Evolutionary conservation across 2,888 invertebrate species (phyloP).

Genomic region (Acleris literana): DNA sequence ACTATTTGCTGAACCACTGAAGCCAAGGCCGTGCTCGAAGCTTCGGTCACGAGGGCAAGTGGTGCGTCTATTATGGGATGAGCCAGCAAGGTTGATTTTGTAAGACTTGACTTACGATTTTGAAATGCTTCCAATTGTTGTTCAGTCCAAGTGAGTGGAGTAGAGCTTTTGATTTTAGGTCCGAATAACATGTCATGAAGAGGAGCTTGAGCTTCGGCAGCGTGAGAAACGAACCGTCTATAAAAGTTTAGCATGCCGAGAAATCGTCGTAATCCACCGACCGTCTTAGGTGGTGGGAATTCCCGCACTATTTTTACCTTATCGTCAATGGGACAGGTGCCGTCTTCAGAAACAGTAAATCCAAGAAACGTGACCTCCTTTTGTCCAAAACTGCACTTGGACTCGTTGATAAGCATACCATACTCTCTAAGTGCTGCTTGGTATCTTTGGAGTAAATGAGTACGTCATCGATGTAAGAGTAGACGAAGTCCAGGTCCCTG

Average conservation of each 20-base stretch:
- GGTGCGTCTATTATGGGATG: slow-evolving; percentile 42
- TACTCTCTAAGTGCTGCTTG: slow-evolving; percentile 17
- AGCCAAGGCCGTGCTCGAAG: slow-evolving; percentile 58
- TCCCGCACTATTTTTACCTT: slow-evolving; percentile 47
- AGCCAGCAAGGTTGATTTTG: too few species aligned
- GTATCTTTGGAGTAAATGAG: slow-evolving; percentile 41
- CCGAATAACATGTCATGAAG: too few species aligned
- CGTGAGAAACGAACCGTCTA: too few species aligned
- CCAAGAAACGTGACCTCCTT: slow-evolving; percentile 40
- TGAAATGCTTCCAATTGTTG: too few species aligned
- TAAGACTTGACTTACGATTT: too few species aligned
- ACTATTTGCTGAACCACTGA: slow-evolving; percentile 54
- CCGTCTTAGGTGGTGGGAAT: too few species aligned
- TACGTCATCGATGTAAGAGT: slow-evolving; percentile 54
- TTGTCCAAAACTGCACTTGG: slow-evolving; percentile 20
- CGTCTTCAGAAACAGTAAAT: slow-evolving; percentile 38
- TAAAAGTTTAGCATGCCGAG: too few species aligned
- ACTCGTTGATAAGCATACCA: slow-evolving; percentile 11
- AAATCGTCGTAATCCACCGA: too few species aligned
- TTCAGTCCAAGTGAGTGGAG: too few species aligned
- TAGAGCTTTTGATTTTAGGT: too few species aligned
- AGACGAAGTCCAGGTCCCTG: slow-evolving; percentile 39
- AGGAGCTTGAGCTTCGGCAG: too few species aligned
- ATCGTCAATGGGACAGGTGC: slow-evolving; percentile 47
- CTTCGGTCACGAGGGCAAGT: slow-evolving; percentile 52